These are phyloP conservation scores for Syngnathus scovelli DNA, from an alignment of 2,113 vertebrate species.

Conservation along the genomic window DNA sequence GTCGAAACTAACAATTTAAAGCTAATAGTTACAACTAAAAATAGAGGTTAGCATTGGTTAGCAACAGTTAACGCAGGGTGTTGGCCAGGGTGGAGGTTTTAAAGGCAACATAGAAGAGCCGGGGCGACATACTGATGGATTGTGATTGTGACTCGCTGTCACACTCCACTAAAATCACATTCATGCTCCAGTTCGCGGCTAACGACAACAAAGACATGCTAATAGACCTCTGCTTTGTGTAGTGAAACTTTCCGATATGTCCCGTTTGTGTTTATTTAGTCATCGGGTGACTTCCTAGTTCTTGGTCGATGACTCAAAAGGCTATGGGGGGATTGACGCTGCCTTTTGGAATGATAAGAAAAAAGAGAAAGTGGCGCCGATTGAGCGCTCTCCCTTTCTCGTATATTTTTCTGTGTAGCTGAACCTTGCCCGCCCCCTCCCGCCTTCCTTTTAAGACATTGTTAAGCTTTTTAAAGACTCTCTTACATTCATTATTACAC, in stretches of 20 bases:
- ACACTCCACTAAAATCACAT: not conserved
- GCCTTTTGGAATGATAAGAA: not conserved
- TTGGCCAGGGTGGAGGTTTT: too few species aligned
- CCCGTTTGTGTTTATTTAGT: not conserved
- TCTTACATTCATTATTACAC: not conserved
- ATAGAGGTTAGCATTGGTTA: too few species aligned
- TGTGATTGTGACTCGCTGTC: not conserved
- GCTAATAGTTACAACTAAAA: too few species aligned
- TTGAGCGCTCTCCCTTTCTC: not conserved
- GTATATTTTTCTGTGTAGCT: not conserved
- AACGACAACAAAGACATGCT: not conserved
- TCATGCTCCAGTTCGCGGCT: not conserved
- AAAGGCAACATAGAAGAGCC: too few species aligned
- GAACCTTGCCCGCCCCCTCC: not conserved
- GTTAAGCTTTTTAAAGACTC: not conserved
- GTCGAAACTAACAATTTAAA: too few species aligned
- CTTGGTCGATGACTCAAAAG: not conserved
- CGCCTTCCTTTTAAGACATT: not conserved
- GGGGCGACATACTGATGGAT: not conserved
- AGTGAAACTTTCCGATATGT: not conserved
- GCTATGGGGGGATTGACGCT: not conserved
- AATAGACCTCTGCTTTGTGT: not conserved
- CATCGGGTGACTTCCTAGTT: not conserved
- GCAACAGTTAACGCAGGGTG: too few species aligned
- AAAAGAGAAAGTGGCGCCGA: not conserved